Percentiles rank a stretch among this genome's conserved stretches.
phyloP scores from a whole-genome alignment of 92 coral and sea anemone genomes.

The Heteractis magnifica region DNA sequence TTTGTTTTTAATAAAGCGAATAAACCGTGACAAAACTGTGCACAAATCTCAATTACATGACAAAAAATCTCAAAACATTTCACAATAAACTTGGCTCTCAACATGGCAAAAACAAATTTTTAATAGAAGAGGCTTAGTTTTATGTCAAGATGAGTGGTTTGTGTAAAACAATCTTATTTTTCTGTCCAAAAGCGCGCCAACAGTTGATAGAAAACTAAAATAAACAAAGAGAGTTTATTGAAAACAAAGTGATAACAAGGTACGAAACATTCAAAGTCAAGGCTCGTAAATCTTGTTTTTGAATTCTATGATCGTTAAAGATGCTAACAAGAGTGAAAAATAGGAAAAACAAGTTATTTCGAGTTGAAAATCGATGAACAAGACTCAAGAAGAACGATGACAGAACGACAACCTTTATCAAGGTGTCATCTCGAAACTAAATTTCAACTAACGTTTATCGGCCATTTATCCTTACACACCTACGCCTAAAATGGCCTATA shows the following conservation, averaged over 20 bases:
- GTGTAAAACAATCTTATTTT: background rate
- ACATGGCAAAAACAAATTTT: background rate
- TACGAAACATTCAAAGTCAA: constrained; percentile 3
- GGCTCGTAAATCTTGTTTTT: background rate
- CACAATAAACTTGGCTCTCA: background rate
- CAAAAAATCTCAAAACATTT: background rate
- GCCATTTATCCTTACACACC: background rate
- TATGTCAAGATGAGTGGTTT: background rate
- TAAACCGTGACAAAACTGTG: background rate
- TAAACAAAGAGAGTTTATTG: constrained; percentile 20
- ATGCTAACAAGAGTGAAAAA: background rate
- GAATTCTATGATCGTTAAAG: background rate
- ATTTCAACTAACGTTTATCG: background rate
- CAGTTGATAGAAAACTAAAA: constrained; percentile 18
- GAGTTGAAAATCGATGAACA: background rate
- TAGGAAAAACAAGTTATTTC: background rate
- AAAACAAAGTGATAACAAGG: constrained; percentile 24
- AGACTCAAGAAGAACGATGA: constrained; percentile 23
- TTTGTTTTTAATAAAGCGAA: background rate
- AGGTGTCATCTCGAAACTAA: background rate
- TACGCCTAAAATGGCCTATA: background rate
- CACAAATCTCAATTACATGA: constrained; percentile 1
- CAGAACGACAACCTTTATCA: constrained; percentile 18
- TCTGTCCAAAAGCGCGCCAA: constrained; percentile 17
- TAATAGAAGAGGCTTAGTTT: background rate